Base-by-base conservation (phyloP, 1,140 invertebrate genomes). In the Calephelis virginiensis region DNA sequence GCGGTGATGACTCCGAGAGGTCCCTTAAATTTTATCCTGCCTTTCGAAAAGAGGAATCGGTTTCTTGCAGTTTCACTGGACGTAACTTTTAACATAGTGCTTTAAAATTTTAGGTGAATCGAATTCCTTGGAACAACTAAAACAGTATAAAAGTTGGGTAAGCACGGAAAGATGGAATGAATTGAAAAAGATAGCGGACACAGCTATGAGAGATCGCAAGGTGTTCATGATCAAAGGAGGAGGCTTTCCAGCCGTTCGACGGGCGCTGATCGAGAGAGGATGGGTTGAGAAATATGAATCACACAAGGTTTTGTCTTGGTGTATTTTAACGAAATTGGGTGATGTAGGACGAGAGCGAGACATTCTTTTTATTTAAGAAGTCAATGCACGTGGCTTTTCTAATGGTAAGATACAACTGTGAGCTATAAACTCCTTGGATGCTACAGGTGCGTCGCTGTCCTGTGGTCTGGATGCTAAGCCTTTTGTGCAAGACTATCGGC, bases 281-380 rank as follows among this genome's bases (percentile, higher is more conserved):
- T 95, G 94, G 94, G 81, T 95, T 3, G 94, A 95, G 74, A 94
- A 94, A 82, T 90, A 93, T 71, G 94, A 94, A 75, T 84, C 92
- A 28, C 91, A 92, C 71, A 92, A 92, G 82, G 85, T 85, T 75
- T 46, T n/a, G 0, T 12, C 64, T 43, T 8, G n/a, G 53, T 66
- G 7, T 49, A 66, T 8, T 66, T 63, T 11, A 61, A 28, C 28
- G 28, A 28, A 28, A 28, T n/a, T n/a, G 28, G 3, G 28, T 28
- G 28, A 28, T 28, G 28, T 28, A 28, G 28, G 28, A 28, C 3
- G 28, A 28, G 28, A 11, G 11, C 0, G 28, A 12, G 28, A 61
- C 10, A 61, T 46, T 11, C n/a, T 9, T 46, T 46, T 5, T 9
- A 46, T 46, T 46, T 9, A 46, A 46, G 11, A 46, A 28, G 28